Base-by-base conservation (phyloP, 2,113 vertebrate species). In the Sisor rabdophorus region DNA sequence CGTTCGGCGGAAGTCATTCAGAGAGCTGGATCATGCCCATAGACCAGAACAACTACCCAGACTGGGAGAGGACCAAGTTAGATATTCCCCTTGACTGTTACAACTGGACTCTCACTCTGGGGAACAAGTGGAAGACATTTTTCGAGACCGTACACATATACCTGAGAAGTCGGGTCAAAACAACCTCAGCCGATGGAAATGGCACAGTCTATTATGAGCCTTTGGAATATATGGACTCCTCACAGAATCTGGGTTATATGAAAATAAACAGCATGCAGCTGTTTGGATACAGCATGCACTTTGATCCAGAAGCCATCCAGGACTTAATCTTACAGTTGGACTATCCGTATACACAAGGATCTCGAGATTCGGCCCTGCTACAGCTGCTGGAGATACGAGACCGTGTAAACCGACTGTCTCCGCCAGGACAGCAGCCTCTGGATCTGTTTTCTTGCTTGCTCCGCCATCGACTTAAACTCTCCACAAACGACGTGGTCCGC, bases 91-190 rank as follows among this genome's bases (percentile, higher is more conserved):
- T 91, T 76, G 90, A 93, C 87, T 93, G 92, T 82, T 92, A 91
- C 71, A 93, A 93, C 86, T 93, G 91, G 92, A 93, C 91, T 30
- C 88, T 93, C 77, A 91, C 86, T 85, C 84, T 93, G 82, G 92
- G 92, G 17, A 92, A 92, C 87, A 92, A 92, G 82, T 93, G 92
- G 92, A 93, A 93, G 86, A 93, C 91, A 0, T 93, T 93, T 91
- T 93, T 93, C 73, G 92, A 93, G 85, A 93, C 92, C 0, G 90
- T 93, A n/a, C 92, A 93, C 84, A 90, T 93, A 84, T 93, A 93
- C 80, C 86, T 93, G 36, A 86, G 92, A 73, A 93, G 92, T 77
- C 89, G 92, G 11, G 87, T 93, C 81, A 88, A 86, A 81, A 88
- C 89, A 3, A 82, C 88, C 5, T 83, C 88, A 0, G 72, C 73